phyloP scores from a whole-genome alignment of 92 coral and sea anemone species.

The Phenganax subtilis region DNA sequence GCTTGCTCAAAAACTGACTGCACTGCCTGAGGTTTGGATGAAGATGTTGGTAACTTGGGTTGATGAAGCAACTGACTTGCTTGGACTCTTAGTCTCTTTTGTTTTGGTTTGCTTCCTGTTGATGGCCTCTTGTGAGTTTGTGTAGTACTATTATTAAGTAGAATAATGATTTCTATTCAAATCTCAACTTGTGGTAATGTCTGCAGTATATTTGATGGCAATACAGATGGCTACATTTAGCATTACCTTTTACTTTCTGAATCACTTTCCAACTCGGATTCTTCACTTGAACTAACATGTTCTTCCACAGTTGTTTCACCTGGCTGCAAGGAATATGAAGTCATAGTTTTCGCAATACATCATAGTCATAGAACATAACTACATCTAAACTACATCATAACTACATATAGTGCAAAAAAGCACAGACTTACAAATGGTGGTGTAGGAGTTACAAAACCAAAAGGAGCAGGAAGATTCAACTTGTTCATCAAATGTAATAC shows the following conservation, averaged over 20 bases:
- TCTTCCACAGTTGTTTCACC: constrained; percentile 39
- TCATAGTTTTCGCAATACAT: background rate
- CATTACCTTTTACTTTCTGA: constrained; percentile 76
- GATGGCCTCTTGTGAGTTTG: constrained; percentile 42
- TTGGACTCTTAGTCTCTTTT: constrained; percentile 56
- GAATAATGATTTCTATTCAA: no score
- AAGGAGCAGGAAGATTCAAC: constrained; percentile 95
- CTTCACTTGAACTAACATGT: constrained; percentile 69
- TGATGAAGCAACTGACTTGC: constrained; percentile 60
- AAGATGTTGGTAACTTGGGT: constrained; percentile 45
- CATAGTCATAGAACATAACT: background rate
- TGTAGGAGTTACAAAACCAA: constrained; percentile 79
- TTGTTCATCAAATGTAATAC: constrained; percentile 95
- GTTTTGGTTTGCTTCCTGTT: constrained; percentile 39
- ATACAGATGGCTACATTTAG: no score
- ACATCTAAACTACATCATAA: background rate
- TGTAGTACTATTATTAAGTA: background rate
- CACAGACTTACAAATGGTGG: constrained; percentile 76
- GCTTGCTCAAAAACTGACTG: constrained; percentile 87
- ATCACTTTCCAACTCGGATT: constrained; percentile 94
- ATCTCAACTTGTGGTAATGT: no score
- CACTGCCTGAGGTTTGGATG: constrained; percentile 60
- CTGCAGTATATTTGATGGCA: no score
- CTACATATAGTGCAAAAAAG: background rate
- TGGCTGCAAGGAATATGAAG: constrained; percentile 36